Base-by-base conservation (phyloP, 2,113 vertebrate genomes). In the Tenrec ecaudatus region DNA sequence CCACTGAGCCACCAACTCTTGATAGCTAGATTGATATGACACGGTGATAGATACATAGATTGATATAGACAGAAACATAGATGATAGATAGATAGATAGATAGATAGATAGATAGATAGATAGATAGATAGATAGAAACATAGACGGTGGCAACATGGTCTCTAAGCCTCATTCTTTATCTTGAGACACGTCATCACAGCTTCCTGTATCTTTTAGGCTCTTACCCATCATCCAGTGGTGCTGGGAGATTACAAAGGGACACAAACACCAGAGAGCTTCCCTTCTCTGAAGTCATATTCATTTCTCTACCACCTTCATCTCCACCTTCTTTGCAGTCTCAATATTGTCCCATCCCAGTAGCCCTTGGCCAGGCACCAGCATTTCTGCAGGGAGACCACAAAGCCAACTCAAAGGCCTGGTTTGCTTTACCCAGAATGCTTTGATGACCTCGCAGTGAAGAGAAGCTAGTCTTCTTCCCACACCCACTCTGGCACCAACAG, bases 151-250 rank as follows among this genome's bases (percentile, higher is more conserved):
- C 20, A 19, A 22, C 19, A 66, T 15, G 43, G 25, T 73, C 47
- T 31, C 15, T 3, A 60, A 62, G 14, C 22, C 73, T 53, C 47
- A 10, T 53, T 53, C 47, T 53, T 10, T 53, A 57, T 22, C 2
- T 17, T 19, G 6, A 2, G 38, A 3, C 66, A 0, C 0, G 11
- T n/a, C 2, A 12, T 2, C 64, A 0, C 0, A 11, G 23, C 4
- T 68, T 8, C 15, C 62, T 33, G 40, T 0, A 22, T 10, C 47
- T 53, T 53, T 53, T 10, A 2, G 47, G 47, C 47, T 14, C 47
- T 53, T 53, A 14, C 9, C 47, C 12, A 14, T 53, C 47, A 53
- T 53, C 9, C 12, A 14, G 47, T 53, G 47, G 15, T 15, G 22
- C 4, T 69, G 47, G 16, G 69, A 33, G 27, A 15, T 17, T 0